A percentile compares a stretch with the other conserved stretches of the same genome.
phyloP scores from a whole-genome alignment of 2,888 invertebrate genomes.

The Blastobasis adustella region DNA sequence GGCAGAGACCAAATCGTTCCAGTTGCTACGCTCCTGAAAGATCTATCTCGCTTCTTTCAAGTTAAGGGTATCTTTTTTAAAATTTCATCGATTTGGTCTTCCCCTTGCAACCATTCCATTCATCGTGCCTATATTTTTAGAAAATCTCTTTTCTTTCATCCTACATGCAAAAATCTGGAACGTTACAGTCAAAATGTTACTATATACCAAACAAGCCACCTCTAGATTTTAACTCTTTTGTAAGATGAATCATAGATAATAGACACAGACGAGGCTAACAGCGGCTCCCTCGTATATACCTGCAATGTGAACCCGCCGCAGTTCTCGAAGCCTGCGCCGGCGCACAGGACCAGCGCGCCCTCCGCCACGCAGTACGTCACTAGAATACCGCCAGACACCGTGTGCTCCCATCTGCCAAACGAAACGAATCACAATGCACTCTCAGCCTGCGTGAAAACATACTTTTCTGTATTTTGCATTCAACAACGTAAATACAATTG shows the following conservation, averaged over 20 bases:
- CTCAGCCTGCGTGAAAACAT: too few species aligned
- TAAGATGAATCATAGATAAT: neutral
- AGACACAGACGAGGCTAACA: neutral
- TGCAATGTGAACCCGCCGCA: slow-evolving; percentile 29
- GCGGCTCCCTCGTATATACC: slow-evolving; percentile 19
- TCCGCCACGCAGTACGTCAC: slow-evolving; percentile 37
- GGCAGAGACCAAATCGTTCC: neutral
- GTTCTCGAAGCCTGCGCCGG: slow-evolving; percentile 15
- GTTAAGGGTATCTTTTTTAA: neutral
- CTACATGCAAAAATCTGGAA: neutral
- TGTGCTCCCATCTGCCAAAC: slow-evolving; percentile 39
- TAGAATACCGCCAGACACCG: slow-evolving; percentile 44
- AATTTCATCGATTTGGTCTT: neutral
- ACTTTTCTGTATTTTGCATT: too few species aligned
- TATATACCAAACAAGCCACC: neutral
- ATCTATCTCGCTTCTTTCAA: neutral
- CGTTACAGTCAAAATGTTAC: neutral
- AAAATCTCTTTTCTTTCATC: too few species aligned
- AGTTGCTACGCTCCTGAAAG: neutral
- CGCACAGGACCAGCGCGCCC: slow-evolving; percentile 34
- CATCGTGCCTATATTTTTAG: too few species aligned
- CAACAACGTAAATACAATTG: too few species aligned
- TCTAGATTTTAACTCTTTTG: neutral
- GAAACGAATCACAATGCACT: too few species aligned
- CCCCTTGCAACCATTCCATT: neutral